Base-by-base conservation (phyloP, 2,888 invertebrate genomes). In the Omphaloscelis lunosa region DNA sequence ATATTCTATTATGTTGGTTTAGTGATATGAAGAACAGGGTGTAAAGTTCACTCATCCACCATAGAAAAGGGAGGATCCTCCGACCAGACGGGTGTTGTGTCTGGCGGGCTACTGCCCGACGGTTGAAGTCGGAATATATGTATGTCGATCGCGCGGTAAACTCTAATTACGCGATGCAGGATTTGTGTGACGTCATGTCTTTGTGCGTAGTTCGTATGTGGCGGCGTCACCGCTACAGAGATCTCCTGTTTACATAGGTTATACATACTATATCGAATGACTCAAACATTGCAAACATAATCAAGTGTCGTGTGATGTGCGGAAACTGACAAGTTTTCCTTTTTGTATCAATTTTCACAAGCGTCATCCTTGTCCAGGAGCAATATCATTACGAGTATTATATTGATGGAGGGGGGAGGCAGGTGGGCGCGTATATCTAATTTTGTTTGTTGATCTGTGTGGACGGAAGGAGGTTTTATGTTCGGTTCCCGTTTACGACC, bases 261-360 rank as follows among this genome's bases (percentile, higher is more conserved):
- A 4, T 23, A 20, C 15, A 23, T 15, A 8, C 8, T 29, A n/a
- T 45, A 70, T 61, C 51, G 23, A 17, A 41, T 41, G 15, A 48
- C 63, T 68, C 9, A 45, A n/a, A 61, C 39, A 56, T 82, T 65
- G 53, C 58, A 59, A 81, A 81, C 48, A 66, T 45, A 53, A 81
- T 65, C 29, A 5, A 67, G 62, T 27, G 20, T n/a, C 65, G 45
- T 56, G 63, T 45, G 29, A 62, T 8, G 15, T 7, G 1, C 39
- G 39, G 27, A 15, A n/a, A n/a, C 45, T 45, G 15, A 6, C 12
- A 12, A 58, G 17, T 69, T 74, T 79, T 71, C 71, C 79, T 61
- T 62, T 11, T 83, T 27, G 68, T 69, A 69, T 83, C 74, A 77
- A 80, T 72, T 82, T 74, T 72, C 83, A 85, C 83, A 77, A 86